Evolutionary conservation across 2,797 vertebrate genomes (phyloP), one percentile per base, ranked within the genome.

Genomic region (Gadopsis bispinosus): DNA sequence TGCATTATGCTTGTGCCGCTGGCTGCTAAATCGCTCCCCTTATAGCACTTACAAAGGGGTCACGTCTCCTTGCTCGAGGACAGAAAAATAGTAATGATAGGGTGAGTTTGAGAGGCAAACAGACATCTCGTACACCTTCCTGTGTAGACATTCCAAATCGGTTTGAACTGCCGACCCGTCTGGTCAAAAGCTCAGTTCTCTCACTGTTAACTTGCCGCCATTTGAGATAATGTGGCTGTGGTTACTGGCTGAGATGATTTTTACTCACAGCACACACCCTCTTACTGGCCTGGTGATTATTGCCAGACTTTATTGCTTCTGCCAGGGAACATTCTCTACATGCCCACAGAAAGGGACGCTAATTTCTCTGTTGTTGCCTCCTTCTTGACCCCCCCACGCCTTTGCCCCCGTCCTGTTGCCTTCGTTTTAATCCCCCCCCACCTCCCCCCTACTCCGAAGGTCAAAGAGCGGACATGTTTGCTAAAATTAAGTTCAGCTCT

Each of bases 351-450:
- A 77, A 83, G 48, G 69, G 41, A 63, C 26, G 10, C 59, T 69
- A 55, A 83, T 88, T 88, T 89, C 70, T 82, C 43, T 77, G 62
- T 80, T 85, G 43, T 73, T 69, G 60, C 55, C 45, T 83, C 68
- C 16, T 79, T 67, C 87, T 85, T 83, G 65, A 87, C 84, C 66
- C 54, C 4, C 4, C 35, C 48, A 16, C 0, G 10, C 53, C 33
- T 45, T 73, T 48, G 63, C 47, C 72, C 55, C 50, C 65, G 9
- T 65, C 67, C 50, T 59, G 64, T 70, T 66, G 48, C 31, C 50
- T 72, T 80, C 56, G 6, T 85, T 84, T 90, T 90, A 93, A 94
- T 94, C 90, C 84, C 75, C 75, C 77, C 59, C 91, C 92, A 92
- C 90, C 90, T 93, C 87, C 85, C 83, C 84, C 48, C 61, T 84